Evolutionary conservation across 2,113 vertebrate genomes (phyloP), one percentile per base, ranked within the genome.

Genomic region (Gulo gulo): DNA sequence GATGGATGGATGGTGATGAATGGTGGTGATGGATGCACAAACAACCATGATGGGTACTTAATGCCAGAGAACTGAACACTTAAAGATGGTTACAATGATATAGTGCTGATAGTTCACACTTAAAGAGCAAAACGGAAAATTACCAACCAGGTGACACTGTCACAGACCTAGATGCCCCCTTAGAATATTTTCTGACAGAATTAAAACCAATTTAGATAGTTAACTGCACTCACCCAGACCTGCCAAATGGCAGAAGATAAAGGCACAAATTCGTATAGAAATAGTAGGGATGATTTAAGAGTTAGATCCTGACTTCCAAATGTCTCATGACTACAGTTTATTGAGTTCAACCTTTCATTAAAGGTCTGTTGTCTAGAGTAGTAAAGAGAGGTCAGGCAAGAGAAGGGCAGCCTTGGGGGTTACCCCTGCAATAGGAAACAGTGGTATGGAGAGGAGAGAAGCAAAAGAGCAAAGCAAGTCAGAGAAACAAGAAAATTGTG

Each of bases 111-210:
- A 24, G 39, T 79, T 87, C 34, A 71, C 47, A 74, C 15, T 92
- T 57, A 65, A 79, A 86, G 95, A 91, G 36, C 36, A 50, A 87
- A 92, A 85, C 14, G 55, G 50, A 96, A 89, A 97, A 80, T 39
- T 89, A 67, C n/a, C 81, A 59, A 83, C 20, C 55, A 93, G 39
- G 36, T 65, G 57, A 69, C 23, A 15, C 39, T 65, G 67, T 63
- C 57, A 39, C 2, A 61, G 45, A 79, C 12, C 9, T 50, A n/a
- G 89, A 74, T 80, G 92, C 55, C 87, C 21, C 69, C 4, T 63
- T 74, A 10, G 24, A 95, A 34, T 29, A 26, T 45, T 74, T 92
- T 47, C 80, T 94, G 84, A 91, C 18, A 94, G 80, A 97, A 96
- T 52, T 78, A 55, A 80, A 95, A 83, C 82, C 71, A 65, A 88